A percentile compares a stretch with the other conserved stretches of the same genome.
phyloP scores from a whole-genome alignment of 2,888 invertebrate genomes.

The Octodonta nipae region DNA sequence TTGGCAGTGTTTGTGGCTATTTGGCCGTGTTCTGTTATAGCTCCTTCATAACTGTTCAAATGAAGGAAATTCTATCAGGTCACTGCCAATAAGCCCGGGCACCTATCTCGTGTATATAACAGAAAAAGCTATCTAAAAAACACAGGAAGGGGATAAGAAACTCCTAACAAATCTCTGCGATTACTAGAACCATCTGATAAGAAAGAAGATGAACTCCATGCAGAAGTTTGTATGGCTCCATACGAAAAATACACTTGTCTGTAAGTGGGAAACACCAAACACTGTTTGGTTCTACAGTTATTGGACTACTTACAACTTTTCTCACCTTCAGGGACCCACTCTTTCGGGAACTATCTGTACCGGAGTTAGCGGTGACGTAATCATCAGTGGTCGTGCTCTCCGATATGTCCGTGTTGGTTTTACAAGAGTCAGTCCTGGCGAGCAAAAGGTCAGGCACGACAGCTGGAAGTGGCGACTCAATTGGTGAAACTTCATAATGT shows the following conservation, averaged over 20 bases:
- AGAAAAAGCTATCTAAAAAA: too few species aligned
- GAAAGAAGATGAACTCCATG: too few species aligned
- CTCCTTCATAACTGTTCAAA: too few species aligned
- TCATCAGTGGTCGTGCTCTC: slow-evolving; percentile 80
- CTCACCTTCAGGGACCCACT: slow-evolving; percentile 49
- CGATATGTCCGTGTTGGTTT: slow-evolving; percentile 66
- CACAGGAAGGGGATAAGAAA: too few species aligned
- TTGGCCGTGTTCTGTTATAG: too few species aligned
- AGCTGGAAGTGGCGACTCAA: slow-evolving; percentile 30
- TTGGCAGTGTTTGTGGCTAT: too few species aligned
- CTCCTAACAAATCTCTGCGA: too few species aligned
- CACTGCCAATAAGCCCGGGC: too few species aligned
- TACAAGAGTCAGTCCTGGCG: slow-evolving; percentile 58
- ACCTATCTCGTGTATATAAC: too few species aligned
- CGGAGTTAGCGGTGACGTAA: slow-evolving; percentile 74
- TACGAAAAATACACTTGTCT: neutral
- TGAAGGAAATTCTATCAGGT: too few species aligned
- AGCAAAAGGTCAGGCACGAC: slow-evolving; percentile 39
- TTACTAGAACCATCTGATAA: too few species aligned
- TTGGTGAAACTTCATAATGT: slow-evolving; percentile 9
- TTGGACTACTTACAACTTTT: neutral
- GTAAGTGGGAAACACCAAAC: neutral
- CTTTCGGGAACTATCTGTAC: slow-evolving; percentile 50
- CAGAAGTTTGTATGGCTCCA: too few species aligned
- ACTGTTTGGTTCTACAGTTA: neutral